Percentiles rank a stretch among this genome's conserved stretches.
phyloP scores from a whole-genome alignment of 2,888 invertebrate genomes.

The Platypus cylindrus region DNA sequence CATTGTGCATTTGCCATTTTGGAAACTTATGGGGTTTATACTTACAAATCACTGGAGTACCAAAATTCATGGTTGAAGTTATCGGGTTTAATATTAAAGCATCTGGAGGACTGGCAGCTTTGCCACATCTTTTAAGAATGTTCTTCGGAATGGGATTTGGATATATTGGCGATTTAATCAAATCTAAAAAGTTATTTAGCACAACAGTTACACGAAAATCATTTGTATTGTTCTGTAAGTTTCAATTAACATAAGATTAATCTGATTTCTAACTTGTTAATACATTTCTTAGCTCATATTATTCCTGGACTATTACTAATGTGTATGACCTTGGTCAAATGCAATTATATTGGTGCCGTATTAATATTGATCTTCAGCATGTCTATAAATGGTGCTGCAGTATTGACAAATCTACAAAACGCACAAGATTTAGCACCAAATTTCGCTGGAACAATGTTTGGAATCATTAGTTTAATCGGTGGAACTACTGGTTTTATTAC shows the following conservation, averaged over 20 bases:
- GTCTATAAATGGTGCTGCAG: conserved; percentile 24
- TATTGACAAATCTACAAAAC: conserved; percentile 22
- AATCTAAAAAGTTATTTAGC: conserved; percentile 16
- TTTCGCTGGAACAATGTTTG: conserved; percentile 24
- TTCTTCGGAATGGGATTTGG: conserved; percentile 22
- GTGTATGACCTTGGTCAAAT: conserved; percentile 18
- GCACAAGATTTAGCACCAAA: conserved; percentile 27
- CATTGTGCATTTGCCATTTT: conserved; percentile 52
- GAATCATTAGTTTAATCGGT: conserved; percentile 24
- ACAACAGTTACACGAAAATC: conserved; percentile 20
- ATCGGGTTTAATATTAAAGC: conserved; percentile 43
- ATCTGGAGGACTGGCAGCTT: conserved; percentile 22
- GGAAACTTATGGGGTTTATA: conserved; percentile 66
- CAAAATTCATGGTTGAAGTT: conserved; percentile 59
- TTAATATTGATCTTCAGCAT: conserved; percentile 21
- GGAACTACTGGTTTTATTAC: conserved; percentile 24
- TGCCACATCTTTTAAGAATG: conserved; percentile 23
- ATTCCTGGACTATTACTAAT: conserved; percentile 39
- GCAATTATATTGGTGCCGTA: conserved; percentile 18
- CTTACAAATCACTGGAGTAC: conserved; percentile 62
- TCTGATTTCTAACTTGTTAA: not conserved
- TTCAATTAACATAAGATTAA: not conserved
- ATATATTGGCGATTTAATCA: conserved; percentile 20
- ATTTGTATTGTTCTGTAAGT: conserved; percentile 25
- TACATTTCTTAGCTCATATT: conserved; percentile 37